These are phyloP conservation scores for Drosophila paranaensis DNA, from an alignment of 2,888 invertebrate species.

Conservation along the genomic window DNA sequence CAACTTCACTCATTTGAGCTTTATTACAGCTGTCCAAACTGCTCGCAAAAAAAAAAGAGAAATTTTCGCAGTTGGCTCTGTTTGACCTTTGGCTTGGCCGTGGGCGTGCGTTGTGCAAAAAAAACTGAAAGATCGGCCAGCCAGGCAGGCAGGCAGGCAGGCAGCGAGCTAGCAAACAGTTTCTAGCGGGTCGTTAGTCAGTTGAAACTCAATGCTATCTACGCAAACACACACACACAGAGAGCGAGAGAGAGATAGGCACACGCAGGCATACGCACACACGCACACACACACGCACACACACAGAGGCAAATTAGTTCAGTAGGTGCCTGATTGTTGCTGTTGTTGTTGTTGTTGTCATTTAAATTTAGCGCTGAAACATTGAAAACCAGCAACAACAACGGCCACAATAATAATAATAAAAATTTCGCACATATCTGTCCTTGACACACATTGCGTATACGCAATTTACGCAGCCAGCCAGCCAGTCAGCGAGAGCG, in stretches of 20 bases:
- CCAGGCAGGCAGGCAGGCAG: background rate
- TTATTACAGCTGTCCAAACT: constrained; percentile 34
- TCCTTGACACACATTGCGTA: constrained; percentile 83
- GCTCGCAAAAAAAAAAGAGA: constrained; percentile 36
- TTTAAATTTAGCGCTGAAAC: constrained; percentile 69
- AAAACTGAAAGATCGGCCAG: constrained; percentile 37
- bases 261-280: constrained; percentile 19
- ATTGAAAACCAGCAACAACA: constrained; percentile 49
- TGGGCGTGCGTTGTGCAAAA: constrained; percentile 70
- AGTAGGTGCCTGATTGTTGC: constrained; percentile 65
- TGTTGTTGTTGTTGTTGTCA: constrained; percentile 50
- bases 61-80: constrained; percentile 44
- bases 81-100: constrained; percentile 74
- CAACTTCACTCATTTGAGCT: constrained; percentile 8
- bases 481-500: constrained; percentile 11
- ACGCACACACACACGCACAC: constrained; percentile 30
- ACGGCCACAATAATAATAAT: constrained; percentile 6
- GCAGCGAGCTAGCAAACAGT: constrained; percentile 41
- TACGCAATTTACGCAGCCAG: constrained; percentile 72
- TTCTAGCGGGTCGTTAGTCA: constrained; percentile 65
- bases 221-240: constrained; percentile 43
- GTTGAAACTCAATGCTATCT: constrained; percentile 74
- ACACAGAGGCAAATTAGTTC: constrained; percentile 76
- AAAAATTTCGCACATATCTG: constrained; percentile 82
- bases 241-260: background rate